These are phyloP conservation scores for Graphium colonna DNA, from an alignment of 2,888 invertebrate species.

Conservation along the genomic window DNA sequence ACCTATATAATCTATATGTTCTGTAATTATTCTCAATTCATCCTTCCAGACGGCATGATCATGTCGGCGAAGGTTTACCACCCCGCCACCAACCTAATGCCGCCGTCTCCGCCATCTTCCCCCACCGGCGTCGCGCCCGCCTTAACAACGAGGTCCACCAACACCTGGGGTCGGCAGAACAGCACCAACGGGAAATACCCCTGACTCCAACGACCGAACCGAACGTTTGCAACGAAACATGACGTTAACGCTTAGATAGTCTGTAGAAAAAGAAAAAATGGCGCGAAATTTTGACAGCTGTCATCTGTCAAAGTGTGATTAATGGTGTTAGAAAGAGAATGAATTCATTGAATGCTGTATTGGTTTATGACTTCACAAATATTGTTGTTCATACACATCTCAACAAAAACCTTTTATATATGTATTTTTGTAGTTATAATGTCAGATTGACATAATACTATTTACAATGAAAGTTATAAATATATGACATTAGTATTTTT, in stretches of 20 bases:
- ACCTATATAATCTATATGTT: too few relatives aligned
- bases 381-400: too few relatives aligned
- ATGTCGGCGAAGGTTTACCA: conserved; percentile 67
- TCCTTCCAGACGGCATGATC: conserved; percentile 50
- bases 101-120: conserved; percentile 52
- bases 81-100: conserved; percentile 68
- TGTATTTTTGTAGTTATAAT: too few relatives aligned
- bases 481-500: too few relatives aligned
- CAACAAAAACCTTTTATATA: too few relatives aligned
- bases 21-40: too few relatives aligned
- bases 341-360: too few relatives aligned
- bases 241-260: not conserved
- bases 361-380: too few relatives aligned
- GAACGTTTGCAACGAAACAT: too few relatives aligned
- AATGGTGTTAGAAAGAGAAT: too few relatives aligned
- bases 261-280: conserved; percentile 1
- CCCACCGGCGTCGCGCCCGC: conserved; percentile 49
- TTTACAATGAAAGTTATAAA: too few relatives aligned
- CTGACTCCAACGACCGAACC: conserved; percentile 33
- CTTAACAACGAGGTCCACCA: conserved; percentile 29
- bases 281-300: not conserved
- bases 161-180: conserved; percentile 54
- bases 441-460: too few relatives aligned
- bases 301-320: not conserved
- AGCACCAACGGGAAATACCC: conserved; percentile 54